Evolutionary conservation across 2,797 vertebrate species (phyloP).

Genomic region (Urosaurus nigricauda): DNA sequence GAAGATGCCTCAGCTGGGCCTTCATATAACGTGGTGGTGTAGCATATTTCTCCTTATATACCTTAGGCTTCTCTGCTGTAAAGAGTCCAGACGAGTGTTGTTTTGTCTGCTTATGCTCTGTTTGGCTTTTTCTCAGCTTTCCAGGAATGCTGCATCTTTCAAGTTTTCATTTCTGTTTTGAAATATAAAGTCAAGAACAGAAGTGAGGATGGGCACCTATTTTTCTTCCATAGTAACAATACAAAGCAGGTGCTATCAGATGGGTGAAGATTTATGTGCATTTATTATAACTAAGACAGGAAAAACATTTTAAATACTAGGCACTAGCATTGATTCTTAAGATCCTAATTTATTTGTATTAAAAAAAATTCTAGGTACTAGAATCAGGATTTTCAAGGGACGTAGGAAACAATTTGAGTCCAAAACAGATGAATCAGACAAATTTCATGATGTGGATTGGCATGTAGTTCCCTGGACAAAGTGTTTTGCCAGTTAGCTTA

Average conservation of each 20-base stretch:
- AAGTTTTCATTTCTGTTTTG: not conserved
- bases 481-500: fast-evolving
- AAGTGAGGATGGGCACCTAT: not conserved
- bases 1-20: fast-evolving
- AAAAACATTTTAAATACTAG: not conserved
- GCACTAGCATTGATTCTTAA: not conserved
- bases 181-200: not conserved
- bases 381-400: not conserved
- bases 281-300: not conserved
- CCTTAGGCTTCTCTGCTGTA: fast-evolving
- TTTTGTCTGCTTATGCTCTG: not conserved
- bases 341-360: not conserved
- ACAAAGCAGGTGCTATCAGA: not conserved
- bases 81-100: not conserved
- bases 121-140: not conserved
- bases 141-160: fast-evolving
- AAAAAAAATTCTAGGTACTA: not conserved
- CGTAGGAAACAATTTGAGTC: not conserved
- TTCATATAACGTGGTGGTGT: fast-evolving
- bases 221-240: not conserved
- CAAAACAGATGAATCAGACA: not conserved
- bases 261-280: not conserved
- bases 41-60: not conserved
- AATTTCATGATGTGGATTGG: not conserved
- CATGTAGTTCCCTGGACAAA: not conserved